Evolutionary conservation across 2,797 vertebrate species (phyloP).

Genomic region (Numenius phaeopus): DNA sequence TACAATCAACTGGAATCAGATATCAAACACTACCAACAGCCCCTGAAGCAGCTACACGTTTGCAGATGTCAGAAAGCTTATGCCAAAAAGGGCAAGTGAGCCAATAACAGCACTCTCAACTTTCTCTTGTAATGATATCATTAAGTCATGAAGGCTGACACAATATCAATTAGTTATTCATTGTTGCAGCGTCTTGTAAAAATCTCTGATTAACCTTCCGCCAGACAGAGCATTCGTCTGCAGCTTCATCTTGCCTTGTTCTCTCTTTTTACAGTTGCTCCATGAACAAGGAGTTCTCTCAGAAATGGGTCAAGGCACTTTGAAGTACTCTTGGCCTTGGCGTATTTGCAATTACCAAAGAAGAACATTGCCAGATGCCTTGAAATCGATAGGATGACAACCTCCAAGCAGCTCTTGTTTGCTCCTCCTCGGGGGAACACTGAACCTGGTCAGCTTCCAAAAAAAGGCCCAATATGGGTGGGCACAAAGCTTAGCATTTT

Average conservation of each 20-base stretch:
- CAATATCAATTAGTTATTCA: slow-evolving; percentile 7
- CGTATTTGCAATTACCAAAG: background rate
- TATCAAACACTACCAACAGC: background rate
- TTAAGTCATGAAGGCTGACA: background rate
- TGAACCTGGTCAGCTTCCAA: background rate
- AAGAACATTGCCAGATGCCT: slow-evolving; percentile 22
- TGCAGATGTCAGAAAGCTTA: slow-evolving; percentile 21
- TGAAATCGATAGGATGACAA: background rate
- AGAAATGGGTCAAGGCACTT: background rate
- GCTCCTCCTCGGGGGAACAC: background rate
- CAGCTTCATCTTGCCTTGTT: background rate
- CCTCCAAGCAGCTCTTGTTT: background rate
- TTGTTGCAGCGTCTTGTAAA: background rate
- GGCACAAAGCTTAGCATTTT: slow-evolving; percentile 19
- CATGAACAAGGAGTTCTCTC: background rate
- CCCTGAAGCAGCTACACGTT: background rate
- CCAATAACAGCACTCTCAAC: background rate
- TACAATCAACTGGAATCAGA: background rate
- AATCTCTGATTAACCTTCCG: background rate
- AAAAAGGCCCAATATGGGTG: background rate
- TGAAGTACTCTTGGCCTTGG: background rate
- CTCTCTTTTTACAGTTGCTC: background rate
- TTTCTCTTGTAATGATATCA: background rate
- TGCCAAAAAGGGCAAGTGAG: background rate
- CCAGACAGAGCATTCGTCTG: background rate